Base-by-base conservation (phyloP, 1,140 invertebrate genomes). In the Caenorhabditis latens region DNA sequence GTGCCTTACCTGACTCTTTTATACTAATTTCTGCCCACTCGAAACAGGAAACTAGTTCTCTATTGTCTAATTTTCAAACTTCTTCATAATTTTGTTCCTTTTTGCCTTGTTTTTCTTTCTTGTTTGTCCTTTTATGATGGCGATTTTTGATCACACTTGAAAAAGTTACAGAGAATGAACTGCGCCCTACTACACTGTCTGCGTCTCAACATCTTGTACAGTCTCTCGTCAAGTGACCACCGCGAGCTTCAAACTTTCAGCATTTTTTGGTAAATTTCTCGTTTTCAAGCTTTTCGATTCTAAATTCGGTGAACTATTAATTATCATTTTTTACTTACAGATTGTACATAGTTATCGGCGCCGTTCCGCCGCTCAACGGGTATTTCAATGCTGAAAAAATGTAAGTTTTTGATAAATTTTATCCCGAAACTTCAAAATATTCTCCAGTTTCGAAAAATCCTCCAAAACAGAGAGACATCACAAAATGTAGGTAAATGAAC, bases 401-500 rank as follows among this genome's bases (percentile, higher is more conserved):
- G 71, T 79, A n/a, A 79, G 71, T 79, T 50, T 43, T 32, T 50
- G 5, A 4, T 4, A 43, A 46, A 13, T 11, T 11, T 50, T 11
- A 24, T 19, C 24, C 14, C 46, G 19, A 50, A 43, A 2, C 14
- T 5, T 43, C 11, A 8, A 1, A 32, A 32, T 1, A 32, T n/a
- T 48, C 71, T 79, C 43, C 46, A 50, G n/a, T 43, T 50, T 79
- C 11, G 1, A 24, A 50, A 79, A 75, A 79, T 50, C 43, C 7
- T 9, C 19, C 9, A 16, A 21, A 79, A 71, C 42, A 71, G 42
- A 50, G 50, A 53, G 53, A n/a, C 43, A 13, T 3, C 71, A 13
- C 32, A 79, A 79, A 79, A 79, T 79, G 71, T 79, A 79, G 71
- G 71, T 79, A 79, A 79, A 79, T 79, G 71, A 79, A 79, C 71